Evolutionary conservation across 1,140 invertebrate species (phyloP).

Genomic region (Coelopa frigida): DNA sequence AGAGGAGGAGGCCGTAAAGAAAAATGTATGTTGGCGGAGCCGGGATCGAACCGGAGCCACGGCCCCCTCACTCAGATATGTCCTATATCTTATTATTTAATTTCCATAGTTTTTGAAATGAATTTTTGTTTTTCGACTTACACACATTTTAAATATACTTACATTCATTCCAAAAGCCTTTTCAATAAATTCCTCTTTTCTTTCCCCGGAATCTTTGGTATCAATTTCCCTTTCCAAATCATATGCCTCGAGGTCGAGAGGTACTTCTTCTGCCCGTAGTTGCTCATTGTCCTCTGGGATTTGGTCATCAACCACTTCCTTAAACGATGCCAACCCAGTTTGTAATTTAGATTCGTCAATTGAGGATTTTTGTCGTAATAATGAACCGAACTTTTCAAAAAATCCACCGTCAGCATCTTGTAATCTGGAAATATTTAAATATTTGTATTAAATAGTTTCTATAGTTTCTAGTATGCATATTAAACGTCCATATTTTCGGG

Average conservation of each 20-base stretch:
- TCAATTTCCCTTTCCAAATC: slow-evolving; percentile 48
- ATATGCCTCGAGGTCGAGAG: not conserved
- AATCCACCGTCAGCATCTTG: slow-evolving; percentile 71
- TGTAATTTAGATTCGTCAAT: slow-evolving; percentile 48
- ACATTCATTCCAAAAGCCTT: slow-evolving; percentile 61
- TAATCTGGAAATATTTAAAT: slow-evolving; percentile 51
- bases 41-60: no score
- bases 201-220: slow-evolving; percentile 44
- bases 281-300: not conserved
- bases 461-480: no score
- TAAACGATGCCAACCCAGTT: slow-evolving; percentile 48
- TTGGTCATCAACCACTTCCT: slow-evolving; percentile 46
- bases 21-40: no score
- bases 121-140: no score
- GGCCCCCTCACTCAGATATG: no score
- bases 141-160: slow-evolving; percentile 44
- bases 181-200: slow-evolving; percentile 22
- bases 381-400: slow-evolving; percentile 69
- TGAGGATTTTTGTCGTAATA: slow-evolving; percentile 58
- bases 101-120: no score
- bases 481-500: no score
- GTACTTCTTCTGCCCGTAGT: slow-evolving; percentile 7
- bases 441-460: no score
- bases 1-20: no score
- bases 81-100: no score